Conservation (phyloP, 2,113 vertebrate species). For the Odontophorus gujanensis region DNA sequence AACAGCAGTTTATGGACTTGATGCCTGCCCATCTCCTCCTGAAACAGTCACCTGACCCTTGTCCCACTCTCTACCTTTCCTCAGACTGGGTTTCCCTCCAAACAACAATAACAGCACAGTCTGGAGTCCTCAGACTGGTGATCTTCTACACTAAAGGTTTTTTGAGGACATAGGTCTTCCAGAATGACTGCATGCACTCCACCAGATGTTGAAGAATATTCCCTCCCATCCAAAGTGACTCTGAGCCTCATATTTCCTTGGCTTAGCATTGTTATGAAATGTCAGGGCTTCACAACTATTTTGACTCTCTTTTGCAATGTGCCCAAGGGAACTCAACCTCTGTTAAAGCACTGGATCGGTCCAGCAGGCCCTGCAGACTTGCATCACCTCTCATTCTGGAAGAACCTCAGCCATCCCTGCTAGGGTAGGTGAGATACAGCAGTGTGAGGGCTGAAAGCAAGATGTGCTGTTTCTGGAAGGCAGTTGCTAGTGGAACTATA, state of each 20-base stretch:
- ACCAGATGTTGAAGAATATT: conserved; percentile 46
- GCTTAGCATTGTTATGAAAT: conserved; percentile 58
- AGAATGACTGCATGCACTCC: conserved; percentile 21
- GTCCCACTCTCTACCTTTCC: not conserved
- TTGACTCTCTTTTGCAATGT: conserved; percentile 41
- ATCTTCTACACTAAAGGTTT: not conserved
- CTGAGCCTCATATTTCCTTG: conserved; percentile 37
- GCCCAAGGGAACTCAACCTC: not conserved
- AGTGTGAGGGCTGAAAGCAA: not conserved
- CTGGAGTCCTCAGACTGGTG: not conserved
- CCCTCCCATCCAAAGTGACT: not conserved
- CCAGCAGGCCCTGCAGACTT: rapidly evolving
- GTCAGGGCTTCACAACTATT: conserved; percentile 5
- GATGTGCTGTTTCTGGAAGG: not conserved
- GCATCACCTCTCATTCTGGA: not conserved
- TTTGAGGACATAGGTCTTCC: conserved; percentile 28
- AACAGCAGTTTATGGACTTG: not conserved
- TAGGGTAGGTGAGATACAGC: not conserved
- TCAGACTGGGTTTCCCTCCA: not conserved
- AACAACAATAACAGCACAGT: not conserved
- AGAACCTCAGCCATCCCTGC: not conserved
- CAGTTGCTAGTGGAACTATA: not conserved
- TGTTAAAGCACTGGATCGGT: not conserved
- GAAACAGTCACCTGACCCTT: not conserved
- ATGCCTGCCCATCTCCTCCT: not conserved